Evolutionary conservation across 2,888 invertebrate genomes (phyloP), one percentile per base, ranked within the genome.

Genomic region (Agrypnus murinus): DNA sequence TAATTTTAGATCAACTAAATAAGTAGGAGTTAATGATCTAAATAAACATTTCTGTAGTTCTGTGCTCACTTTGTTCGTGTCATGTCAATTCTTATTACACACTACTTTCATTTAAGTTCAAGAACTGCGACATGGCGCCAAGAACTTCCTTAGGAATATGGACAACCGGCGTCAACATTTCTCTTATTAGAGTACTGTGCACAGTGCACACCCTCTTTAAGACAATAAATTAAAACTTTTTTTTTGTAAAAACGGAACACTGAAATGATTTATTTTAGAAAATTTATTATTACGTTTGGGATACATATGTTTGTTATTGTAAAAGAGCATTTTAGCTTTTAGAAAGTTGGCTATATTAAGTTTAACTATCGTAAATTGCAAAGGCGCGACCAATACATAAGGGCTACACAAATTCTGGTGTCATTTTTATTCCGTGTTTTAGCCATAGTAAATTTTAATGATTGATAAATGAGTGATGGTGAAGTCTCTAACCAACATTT

Each of bases 71-170:
- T 31, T 53, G 32, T 34, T 34, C 36, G 10, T 36, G 55, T 55
- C 55, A 55, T 36, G 36, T 53, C 53, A 34, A 12, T 55, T 32
- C 17, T 34, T 8, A 5, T 25, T n/a, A n/a, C n/a, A n/a, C n/a
- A n/a, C n/a, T n/a, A n/a, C n/a, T n/a, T n/a, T n/a, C n/a, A n/a
- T 25, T 25, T 34, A 55, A 55, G 55, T 55, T 55, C 55, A 55
- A 55, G 55, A 53, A n/a, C 55, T 55, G 25, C 43, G 43, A 34
- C 55, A 31, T 58, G 58, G 58, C 58, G 58, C 58, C 58, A 8
- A 19, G 2, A n/a, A 43, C 58, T 58, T 58, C 58, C 58, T 38
- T 14, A 53, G 31, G 31, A 46, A 25, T n/a, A 25, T 25, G 25
- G 9, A 45, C 10, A 32, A 55, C 55, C 10, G 55, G 55, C 55